Evolutionary conservation across 1,140 invertebrate species (phyloP).

Genomic region (Drosophila teissieri): DNA sequence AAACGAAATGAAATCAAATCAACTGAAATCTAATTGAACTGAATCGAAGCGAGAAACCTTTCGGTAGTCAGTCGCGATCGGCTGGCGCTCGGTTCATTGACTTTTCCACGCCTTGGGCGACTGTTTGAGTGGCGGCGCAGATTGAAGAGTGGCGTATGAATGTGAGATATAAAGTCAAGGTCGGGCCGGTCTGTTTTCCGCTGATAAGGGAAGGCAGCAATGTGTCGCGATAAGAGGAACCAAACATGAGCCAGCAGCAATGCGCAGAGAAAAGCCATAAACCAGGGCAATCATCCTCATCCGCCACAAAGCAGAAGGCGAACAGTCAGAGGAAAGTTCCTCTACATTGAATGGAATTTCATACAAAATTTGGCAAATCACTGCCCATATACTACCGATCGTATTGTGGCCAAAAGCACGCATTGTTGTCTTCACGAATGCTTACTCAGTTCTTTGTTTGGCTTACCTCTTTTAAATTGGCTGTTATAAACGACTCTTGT

Average conservation of each 20-base stretch:
- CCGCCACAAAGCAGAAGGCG: not conserved
- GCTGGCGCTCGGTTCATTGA: conserved; percentile 52
- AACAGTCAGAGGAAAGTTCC: conserved; percentile 33
- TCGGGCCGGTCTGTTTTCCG: conserved; percentile 27
- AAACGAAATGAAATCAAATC: conserved; percentile 7
- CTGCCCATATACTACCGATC: conserved; percentile 5
- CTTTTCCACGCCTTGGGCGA: conserved; percentile 15
- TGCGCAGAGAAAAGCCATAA: conserved; percentile 33
- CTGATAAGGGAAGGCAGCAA: conserved; percentile 45
- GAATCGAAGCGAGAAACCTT: conserved; percentile 13
- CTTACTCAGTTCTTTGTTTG: conserved; percentile 18
- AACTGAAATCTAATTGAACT: not conserved
- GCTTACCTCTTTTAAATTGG: conserved; percentile 4
- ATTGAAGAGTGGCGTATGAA: conserved; percentile 58
- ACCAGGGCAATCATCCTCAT: not conserved
- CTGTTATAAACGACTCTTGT: conserved; percentile 23
- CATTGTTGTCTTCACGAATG: conserved; percentile 16
- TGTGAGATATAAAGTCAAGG: conserved; percentile 74
- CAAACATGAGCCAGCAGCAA: conserved; percentile 21
- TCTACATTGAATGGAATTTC: conserved; percentile 12
- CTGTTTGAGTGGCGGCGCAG: conserved; percentile 40
- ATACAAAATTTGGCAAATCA: conserved; percentile 31
- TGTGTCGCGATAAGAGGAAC: conserved; percentile 48
- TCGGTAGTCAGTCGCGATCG: conserved; percentile 12
- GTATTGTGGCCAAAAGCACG: conserved; percentile 12